Evolutionary conservation across 2,113 vertebrate species (phyloP).

Genomic region (Trichomycterus rosablanca): DNA sequence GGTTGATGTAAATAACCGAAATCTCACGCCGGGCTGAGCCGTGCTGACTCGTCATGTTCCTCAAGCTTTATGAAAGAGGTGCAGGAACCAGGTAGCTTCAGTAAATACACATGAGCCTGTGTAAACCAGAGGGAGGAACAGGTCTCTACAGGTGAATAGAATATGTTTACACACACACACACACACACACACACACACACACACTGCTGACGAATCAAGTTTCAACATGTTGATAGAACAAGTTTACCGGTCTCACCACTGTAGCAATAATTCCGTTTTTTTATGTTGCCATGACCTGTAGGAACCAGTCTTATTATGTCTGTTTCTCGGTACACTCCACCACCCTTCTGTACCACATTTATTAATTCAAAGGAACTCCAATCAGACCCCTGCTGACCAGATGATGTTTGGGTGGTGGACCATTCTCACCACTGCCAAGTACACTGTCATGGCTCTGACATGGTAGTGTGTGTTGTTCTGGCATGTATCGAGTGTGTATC

Average conservation of each 20-base stretch:
- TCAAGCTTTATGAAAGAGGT: neutral
- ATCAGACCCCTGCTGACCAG: too few relatives aligned
- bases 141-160: constrained; percentile 37
- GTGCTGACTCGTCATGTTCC: neutral
- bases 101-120: constrained; percentile 1
- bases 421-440: too few relatives aligned
- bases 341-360: too few relatives aligned
- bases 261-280: neutral
- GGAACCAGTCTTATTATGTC: too few relatives aligned
- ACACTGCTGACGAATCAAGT: constrained; percentile 34
- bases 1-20: constrained; percentile 7
- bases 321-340: too few relatives aligned
- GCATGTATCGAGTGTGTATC: too few relatives aligned
- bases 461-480: too few relatives aligned
- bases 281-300: too few relatives aligned
- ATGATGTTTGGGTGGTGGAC: too few relatives aligned
- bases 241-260: constrained; percentile 17
- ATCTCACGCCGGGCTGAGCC: neutral
- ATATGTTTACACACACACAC: neutral
- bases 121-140: constrained; percentile 19
- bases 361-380: too few relatives aligned
- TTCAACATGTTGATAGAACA: constrained; percentile 31
- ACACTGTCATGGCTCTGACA: too few relatives aligned
- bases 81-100: neutral
- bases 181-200: constrained; percentile 16